Base-by-base conservation (phyloP, 2,888 invertebrate species). In the Lypha dubia region DNA sequence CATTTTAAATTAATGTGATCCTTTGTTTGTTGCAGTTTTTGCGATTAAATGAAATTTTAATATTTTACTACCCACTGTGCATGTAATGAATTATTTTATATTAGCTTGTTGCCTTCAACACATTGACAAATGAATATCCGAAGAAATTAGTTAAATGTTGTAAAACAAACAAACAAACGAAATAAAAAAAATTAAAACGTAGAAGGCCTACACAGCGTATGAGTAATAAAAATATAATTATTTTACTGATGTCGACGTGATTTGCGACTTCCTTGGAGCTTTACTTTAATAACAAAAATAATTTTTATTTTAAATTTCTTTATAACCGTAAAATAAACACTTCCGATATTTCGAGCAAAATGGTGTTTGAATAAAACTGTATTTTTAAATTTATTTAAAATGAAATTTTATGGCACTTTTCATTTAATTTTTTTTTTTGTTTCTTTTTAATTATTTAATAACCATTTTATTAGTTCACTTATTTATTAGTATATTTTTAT, bases 171-270 rank as follows among this genome's bases (percentile, higher is more conserved):
- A 35, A 44, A 44, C n/a, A 46, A 71, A 5, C 44, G 46, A 46
- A 35, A 56, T 13, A n/a, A 13, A 8, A 15, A n/a, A n/a, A 22
- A 44, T 44, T n/a, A n/a, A n/a, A 20, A 44, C 17, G 28, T 28
- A 56, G 17, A 53, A 8, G 22, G 32, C 24, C 28, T 38, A 62
- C 53, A 74, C 24, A 53, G 53, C 74, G 51, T 81, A 62, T 75
- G 41, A 81, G 53, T 35, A 62, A 81, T 46, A 67, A 46, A 20
- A 60, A 32, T 53, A 68, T 58, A 32, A 32, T 41, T 68, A 68
- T 51, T 80, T 62, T 68, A 74, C 67, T 60, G 53, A 53, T 74
- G 67, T 51, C 44, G 41, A 80, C 60, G 67, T 74, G 74, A 68
- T 74, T 53, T 80, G 68, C 62, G 13, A 60, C 32, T 67, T 67